phyloP scores from a whole-genome alignment of 2,113 vertebrate species.

The Nanorana parkeri region DNA sequence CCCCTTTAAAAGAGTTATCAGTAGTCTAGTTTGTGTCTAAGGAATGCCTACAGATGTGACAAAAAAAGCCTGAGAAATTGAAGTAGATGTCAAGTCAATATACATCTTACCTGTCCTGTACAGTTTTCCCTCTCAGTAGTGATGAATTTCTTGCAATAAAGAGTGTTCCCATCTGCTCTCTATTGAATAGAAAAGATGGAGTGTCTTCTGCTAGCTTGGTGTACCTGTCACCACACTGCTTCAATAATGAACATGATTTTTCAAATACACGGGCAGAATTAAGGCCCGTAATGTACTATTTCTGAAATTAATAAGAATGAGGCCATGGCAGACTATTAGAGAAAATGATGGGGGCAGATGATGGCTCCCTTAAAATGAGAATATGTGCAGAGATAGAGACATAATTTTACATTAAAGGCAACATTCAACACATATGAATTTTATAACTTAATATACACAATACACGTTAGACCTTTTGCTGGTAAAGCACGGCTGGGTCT shows the following conservation, averaged over 20 bases:
- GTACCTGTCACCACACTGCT: slow-evolving; percentile 48
- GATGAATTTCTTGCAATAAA: slow-evolving; percentile 47
- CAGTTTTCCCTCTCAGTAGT: slow-evolving; percentile 8
- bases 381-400: slow-evolving; percentile 49
- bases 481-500: too few species aligned
- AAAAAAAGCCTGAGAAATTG: too few species aligned
- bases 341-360: slow-evolving; percentile 45
- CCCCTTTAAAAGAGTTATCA: too few species aligned
- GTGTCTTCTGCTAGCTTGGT: slow-evolving; percentile 16
- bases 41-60: too few species aligned
- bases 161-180: slow-evolving; percentile 25
- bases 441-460: slow-evolving; percentile 31
- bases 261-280: slow-evolving; percentile 52
- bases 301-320: slow-evolving; percentile 56
- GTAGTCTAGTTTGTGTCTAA: too few species aligned
- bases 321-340: slow-evolving; percentile 51
- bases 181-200: slow-evolving; percentile 39
- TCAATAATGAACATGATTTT: slow-evolving; percentile 54
- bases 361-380: slow-evolving; percentile 49
- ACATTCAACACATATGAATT: slow-evolving; percentile 21
- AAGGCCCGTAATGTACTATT: slow-evolving; percentile 48
- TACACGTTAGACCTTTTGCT: too few species aligned
- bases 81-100: neutral
- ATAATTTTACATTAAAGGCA: slow-evolving; percentile 47
- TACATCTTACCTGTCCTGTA: slow-evolving; percentile 32